Conservation (phyloP, 2,797 vertebrate genomes). For the Cryptoblepharus egeriae region DNA sequence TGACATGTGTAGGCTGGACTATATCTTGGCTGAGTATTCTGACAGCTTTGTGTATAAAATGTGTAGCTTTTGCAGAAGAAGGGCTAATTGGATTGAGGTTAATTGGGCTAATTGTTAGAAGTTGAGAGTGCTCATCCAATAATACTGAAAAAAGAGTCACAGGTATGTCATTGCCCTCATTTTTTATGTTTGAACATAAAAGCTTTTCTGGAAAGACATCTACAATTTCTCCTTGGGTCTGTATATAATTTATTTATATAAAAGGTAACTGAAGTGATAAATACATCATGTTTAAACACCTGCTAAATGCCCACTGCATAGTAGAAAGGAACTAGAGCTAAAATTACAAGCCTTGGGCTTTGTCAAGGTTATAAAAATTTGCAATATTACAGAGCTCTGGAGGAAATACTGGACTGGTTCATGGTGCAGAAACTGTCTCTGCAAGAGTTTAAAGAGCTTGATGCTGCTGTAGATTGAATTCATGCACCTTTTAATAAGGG, state of each 20-base stretch:
- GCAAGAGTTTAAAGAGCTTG: constrained; percentile 22
- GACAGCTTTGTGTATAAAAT: too few relatives aligned
- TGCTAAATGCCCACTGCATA: constrained; percentile 81
- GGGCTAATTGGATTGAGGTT: too few relatives aligned
- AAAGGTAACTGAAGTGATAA: constrained; percentile 79
- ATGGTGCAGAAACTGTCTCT: neutral
- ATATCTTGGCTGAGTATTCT: too few relatives aligned
- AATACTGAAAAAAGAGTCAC: constrained; percentile 8
- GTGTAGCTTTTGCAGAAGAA: too few relatives aligned
- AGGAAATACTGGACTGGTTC: constrained; percentile 18
- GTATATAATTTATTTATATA: constrained; percentile 37
- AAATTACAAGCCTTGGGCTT: constrained; percentile 73
- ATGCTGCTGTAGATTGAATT: neutral
- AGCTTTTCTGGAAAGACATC: constrained; percentile 75
- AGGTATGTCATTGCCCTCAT: constrained; percentile 60
- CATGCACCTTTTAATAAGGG: too few relatives aligned
- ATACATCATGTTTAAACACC: constrained; percentile 84
- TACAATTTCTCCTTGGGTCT: constrained; percentile 50
- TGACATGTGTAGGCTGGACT: neutral
- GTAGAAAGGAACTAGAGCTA: constrained; percentile 70
- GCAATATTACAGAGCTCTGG: constrained; percentile 60
- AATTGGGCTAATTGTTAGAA: too few relatives aligned
- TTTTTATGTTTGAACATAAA: constrained; percentile 79
- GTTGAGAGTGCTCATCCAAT: too few relatives aligned
- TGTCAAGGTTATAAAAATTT: constrained; percentile 72